Evolutionary conservation across 2,888 invertebrate species (phyloP).

Genomic region (Catocala sponsa): DNA sequence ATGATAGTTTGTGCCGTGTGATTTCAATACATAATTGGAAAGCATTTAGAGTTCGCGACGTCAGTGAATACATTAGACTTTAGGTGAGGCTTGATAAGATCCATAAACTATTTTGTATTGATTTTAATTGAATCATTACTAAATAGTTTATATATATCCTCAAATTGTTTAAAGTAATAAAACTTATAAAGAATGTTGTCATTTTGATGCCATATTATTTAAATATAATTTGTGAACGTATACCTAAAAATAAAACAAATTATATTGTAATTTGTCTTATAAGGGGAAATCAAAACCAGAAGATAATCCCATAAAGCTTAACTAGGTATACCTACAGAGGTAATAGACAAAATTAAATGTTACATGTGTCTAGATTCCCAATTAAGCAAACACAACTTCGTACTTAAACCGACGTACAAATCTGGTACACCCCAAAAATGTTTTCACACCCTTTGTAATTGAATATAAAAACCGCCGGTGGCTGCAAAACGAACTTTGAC

Average conservation of each 20-base stretch:
- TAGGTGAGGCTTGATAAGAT: background rate
- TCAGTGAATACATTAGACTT: background rate
- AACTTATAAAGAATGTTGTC: background rate
- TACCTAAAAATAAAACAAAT: too few relatives aligned
- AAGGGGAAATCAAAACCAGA: too few relatives aligned
- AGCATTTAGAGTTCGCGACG: slow-evolving; percentile 3
- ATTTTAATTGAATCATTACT: background rate
- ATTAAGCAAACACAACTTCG: slow-evolving; percentile 12
- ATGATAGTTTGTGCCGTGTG: slow-evolving; percentile 9
- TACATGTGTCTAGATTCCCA: background rate
- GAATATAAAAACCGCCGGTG: slow-evolving; percentile 53
- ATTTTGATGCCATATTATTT: too few relatives aligned
- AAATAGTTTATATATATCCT: too few relatives aligned
- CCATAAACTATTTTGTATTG: slow-evolving; percentile 1
- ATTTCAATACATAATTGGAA: slow-evolving; percentile 6
- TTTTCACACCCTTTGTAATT: slow-evolving; percentile 46
- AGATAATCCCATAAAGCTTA: too few relatives aligned
- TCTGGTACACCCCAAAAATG: slow-evolving; percentile 37
- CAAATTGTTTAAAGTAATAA: too few relatives aligned
- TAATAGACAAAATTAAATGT: too few relatives aligned
- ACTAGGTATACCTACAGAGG: too few relatives aligned
- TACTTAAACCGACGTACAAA: slow-evolving; percentile 34
- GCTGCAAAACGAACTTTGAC: slow-evolving; percentile 64
- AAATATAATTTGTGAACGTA: too few relatives aligned
- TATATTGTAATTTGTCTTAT: too few relatives aligned